Percentiles rank a stretch among this genome's conserved stretches.
Evolutionary conservation across 2,797 vertebrate species (phyloP).

Genomic region (Dendrocincla tyrannina): DNA sequence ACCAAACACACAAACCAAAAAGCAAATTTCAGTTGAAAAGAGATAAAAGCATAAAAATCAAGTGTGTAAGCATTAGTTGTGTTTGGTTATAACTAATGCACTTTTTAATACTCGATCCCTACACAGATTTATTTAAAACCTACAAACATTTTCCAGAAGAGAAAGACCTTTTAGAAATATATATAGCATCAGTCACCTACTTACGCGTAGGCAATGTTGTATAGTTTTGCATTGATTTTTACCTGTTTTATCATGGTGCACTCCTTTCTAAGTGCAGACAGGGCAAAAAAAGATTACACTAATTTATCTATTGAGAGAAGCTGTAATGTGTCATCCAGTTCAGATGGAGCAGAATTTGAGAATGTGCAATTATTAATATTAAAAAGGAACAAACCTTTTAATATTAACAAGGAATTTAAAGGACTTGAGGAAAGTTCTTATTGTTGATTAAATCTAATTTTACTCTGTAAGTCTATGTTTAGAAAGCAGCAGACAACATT

Average conservation of each 20-base stretch:
- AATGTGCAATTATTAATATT: neutral
- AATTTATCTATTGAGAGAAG: neutral
- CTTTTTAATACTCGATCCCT: neutral
- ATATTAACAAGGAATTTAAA: neutral
- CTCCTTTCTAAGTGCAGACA: neutral
- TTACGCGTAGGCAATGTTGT: neutral
- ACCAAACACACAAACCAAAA: neutral
- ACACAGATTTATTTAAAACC: neutral
- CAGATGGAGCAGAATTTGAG: neutral
- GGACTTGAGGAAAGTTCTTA: neutral
- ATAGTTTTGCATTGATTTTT: neutral
- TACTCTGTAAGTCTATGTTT: neutral
- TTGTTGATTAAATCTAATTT: neutral
- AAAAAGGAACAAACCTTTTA: neutral
- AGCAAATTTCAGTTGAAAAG: neutral
- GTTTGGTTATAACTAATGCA: neutral
- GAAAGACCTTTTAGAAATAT: neutral
- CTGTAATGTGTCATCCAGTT: neutral
- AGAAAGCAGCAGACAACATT: neutral
- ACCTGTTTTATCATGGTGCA: neutral
- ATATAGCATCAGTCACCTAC: neutral
- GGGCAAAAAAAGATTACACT: neutral
- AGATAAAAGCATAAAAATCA: neutral
- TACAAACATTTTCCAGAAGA: neutral
- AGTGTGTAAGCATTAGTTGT: neutral